These are phyloP conservation scores for Cryptotis parvus DNA, from an alignment of 2,113 vertebrate genomes.

Conservation along the genomic window DNA sequence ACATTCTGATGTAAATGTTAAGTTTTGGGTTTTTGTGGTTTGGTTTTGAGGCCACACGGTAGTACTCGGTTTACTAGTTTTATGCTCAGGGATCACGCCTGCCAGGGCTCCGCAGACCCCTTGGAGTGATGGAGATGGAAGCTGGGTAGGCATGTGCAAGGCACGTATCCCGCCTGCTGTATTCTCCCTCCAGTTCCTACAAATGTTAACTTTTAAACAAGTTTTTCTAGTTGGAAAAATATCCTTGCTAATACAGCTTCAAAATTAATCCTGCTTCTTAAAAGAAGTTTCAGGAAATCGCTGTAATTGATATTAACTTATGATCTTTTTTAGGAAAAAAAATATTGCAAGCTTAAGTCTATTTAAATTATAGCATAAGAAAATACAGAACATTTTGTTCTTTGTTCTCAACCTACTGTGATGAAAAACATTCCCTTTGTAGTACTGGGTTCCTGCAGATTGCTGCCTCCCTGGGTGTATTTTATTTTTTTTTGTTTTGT, in stretches of 20 bases:
- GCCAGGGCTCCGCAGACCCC: no score
- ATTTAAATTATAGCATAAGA: slow-evolving; percentile 53
- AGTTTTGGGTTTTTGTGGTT: no score
- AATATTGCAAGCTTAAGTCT: not conserved
- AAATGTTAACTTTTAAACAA: slow-evolving; percentile 30
- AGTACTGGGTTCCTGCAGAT: not conserved
- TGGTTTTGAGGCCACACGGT: no score
- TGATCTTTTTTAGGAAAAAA: not conserved
- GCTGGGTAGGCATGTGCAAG: no score
- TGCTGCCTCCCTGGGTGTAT: slow-evolving; percentile 13
- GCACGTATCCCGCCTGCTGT: no score
- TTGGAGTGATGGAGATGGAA: no score
- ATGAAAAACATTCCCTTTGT: slow-evolving; percentile 22
- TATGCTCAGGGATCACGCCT: no score
- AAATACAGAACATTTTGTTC: slow-evolving; percentile 57
- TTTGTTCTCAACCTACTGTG: slow-evolving; percentile 36
- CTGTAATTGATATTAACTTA: not conserved
- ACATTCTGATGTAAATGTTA: slow-evolving; percentile 4
- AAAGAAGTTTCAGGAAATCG: not conserved
- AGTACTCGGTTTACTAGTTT: no score
- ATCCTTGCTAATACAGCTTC: not conserved
- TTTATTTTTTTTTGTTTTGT: slow-evolving; percentile 42
- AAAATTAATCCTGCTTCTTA: slow-evolving; percentile 27
- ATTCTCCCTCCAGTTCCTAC: not conserved
- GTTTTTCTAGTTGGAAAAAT: slow-evolving; percentile 39